phyloP scores from a whole-genome alignment of 2,113 vertebrate genomes.

The Myrmophylax atrothorax region DNA sequence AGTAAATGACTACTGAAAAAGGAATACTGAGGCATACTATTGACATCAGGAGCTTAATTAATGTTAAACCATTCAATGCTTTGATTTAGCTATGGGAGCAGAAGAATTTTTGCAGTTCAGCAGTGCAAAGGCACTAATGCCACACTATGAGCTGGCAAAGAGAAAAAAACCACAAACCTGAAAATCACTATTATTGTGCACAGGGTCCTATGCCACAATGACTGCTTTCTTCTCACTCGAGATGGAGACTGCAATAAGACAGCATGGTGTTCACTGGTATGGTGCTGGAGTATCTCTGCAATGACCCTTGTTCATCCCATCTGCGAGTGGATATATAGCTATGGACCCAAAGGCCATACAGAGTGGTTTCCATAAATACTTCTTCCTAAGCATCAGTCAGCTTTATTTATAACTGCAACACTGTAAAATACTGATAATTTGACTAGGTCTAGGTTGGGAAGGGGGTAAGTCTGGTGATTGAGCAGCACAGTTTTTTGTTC shows the following conservation, averaged over 20 bases:
- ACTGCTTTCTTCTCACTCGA: background rate
- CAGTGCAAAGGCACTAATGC: background rate
- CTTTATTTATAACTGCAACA: background rate
- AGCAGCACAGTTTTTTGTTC: background rate
- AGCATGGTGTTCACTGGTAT: rapidly evolving
- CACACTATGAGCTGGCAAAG: background rate
- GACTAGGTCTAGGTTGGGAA: background rate
- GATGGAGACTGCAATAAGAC: background rate
- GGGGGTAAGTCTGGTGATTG: background rate
- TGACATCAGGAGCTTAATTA: background rate
- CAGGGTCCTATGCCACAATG: background rate
- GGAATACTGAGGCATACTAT: background rate
- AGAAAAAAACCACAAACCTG: background rate
- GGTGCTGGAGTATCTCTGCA: background rate
- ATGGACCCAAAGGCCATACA: background rate
- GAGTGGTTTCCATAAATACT: background rate
- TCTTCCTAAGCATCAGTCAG: background rate
- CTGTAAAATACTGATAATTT: background rate
- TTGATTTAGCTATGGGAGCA: background rate
- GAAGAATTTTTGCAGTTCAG: background rate
- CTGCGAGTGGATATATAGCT: background rate
- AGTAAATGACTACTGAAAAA: background rate
- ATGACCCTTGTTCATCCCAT: background rate
- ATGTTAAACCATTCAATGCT: background rate
- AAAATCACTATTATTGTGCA: background rate